Evolutionary conservation across 2,113 vertebrate genomes (phyloP).

Genomic region (Ondatra zibethicus): DNA sequence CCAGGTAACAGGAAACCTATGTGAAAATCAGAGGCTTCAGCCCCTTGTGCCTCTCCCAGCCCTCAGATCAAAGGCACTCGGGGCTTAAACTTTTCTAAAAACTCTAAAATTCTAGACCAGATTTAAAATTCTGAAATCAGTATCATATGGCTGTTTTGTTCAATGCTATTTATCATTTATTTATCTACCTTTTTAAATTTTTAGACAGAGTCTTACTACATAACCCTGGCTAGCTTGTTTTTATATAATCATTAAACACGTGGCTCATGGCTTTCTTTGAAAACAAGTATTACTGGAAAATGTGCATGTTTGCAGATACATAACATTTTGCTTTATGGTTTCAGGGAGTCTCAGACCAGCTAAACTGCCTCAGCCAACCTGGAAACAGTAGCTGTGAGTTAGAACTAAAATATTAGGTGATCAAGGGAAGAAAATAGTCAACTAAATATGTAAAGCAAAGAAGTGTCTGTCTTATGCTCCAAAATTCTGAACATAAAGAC

Average conservation of each 20-base stretch:
- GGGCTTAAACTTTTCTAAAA: background rate
- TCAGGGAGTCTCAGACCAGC: background rate
- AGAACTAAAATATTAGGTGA: background rate
- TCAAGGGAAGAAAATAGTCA: background rate
- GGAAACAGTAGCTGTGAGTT: background rate
- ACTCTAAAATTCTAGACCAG: constrained; percentile 25
- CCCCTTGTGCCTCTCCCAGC: background rate
- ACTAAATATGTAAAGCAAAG: background rate
- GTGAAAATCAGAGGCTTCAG: background rate
- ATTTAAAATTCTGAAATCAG: constrained; percentile 34
- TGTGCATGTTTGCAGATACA: background rate
- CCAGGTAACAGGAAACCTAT: background rate
- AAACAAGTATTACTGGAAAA: constrained; percentile 23
- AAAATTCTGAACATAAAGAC: background rate
- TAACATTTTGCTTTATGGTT: constrained; percentile 15
- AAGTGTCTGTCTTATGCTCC: background rate
- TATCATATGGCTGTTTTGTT: background rate
- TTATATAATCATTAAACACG: background rate
- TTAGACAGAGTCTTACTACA: background rate
- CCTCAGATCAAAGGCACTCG: background rate
- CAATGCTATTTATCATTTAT: background rate
- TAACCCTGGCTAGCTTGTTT: background rate
- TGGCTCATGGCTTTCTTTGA: constrained; percentile 2
- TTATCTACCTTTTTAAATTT: background rate
- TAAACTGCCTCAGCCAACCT: background rate